These are phyloP conservation scores for Diprion similis DNA, from an alignment of 1,140 invertebrate genomes.

Conservation along the genomic window DNA sequence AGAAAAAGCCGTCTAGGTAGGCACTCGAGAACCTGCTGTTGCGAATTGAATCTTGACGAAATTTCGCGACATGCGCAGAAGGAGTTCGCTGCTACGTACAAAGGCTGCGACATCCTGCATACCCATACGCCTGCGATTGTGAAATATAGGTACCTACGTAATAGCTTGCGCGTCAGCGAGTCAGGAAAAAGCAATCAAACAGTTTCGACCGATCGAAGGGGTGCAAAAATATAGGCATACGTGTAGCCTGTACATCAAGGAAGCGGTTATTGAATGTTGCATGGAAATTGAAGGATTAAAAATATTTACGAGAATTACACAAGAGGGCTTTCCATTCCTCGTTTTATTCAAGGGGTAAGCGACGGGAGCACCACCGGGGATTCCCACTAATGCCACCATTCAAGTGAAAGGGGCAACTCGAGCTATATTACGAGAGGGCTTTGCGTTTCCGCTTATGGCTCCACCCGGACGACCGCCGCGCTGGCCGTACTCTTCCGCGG, in stretches of 20 bases:
- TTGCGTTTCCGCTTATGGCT: neutral
- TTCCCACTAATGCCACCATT: conserved; percentile 7
- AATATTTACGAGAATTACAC: conserved; percentile 3
- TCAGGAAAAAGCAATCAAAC: neutral
- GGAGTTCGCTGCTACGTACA: too few species aligned
- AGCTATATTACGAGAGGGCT: neutral
- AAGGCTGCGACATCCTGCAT: too few species aligned
- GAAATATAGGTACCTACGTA: too few species aligned
- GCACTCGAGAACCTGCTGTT: too few species aligned
- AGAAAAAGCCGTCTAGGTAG: too few species aligned
- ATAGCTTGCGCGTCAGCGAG: too few species aligned
- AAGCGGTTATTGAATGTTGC: neutral
- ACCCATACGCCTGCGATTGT: too few species aligned
- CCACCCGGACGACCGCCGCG: neutral
- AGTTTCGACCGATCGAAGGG: neutral
- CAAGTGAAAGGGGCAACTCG: conserved; percentile 4
- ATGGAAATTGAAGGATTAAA: conserved; percentile 8
- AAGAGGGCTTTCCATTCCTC: neutral
- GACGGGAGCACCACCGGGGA: neutral
- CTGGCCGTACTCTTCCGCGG: neutral
- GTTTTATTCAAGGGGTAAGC: conserved; percentile 3
- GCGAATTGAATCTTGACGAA: too few species aligned
- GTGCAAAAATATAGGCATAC: too few species aligned
- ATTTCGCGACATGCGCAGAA: too few species aligned
- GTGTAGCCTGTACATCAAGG: neutral